Evolutionary conservation across 2,888 invertebrate genomes (phyloP).

Genomic region (Calameuta pallipes): DNA sequence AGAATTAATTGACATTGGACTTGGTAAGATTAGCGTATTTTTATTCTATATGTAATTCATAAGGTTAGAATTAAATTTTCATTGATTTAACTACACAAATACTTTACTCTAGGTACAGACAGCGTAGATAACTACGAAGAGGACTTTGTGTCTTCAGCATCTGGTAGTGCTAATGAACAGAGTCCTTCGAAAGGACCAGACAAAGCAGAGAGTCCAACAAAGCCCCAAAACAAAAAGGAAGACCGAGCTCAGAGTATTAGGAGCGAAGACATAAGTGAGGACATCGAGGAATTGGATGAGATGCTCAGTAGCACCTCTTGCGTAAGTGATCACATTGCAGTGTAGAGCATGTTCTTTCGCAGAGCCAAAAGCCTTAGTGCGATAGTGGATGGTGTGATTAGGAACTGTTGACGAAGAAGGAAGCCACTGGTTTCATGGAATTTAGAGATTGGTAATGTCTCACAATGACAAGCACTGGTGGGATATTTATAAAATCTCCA

Average conservation of each 20-base stretch:
- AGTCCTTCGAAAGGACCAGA: conserved; percentile 56
- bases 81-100: not conserved
- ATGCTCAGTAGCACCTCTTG: conserved; percentile 58
- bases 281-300: conserved; percentile 58
- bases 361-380: not conserved
- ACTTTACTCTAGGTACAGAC: conserved; percentile 40
- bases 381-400: not conserved
- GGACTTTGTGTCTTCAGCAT: conserved; percentile 59
- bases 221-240: conserved; percentile 40
- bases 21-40: conserved; percentile 44
- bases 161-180: conserved; percentile 59
- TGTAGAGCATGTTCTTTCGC: not conserved
- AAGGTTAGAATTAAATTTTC: not conserved
- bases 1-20: conserved; percentile 57
- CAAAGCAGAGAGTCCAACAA: conserved; percentile 39
- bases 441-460: not conserved
- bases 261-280: conserved; percentile 60
- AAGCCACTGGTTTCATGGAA: not conserved
- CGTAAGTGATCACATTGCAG: conserved; percentile 47
- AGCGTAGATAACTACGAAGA: conserved; percentile 57
- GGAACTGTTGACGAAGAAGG: not conserved
- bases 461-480: not conserved
- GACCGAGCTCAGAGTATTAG: conserved; percentile 49
- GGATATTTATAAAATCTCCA: not conserved
- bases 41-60: not conserved